Conservation (phyloP, 2,797 vertebrate genomes). For the Cephalopachus bancanus region DNA sequence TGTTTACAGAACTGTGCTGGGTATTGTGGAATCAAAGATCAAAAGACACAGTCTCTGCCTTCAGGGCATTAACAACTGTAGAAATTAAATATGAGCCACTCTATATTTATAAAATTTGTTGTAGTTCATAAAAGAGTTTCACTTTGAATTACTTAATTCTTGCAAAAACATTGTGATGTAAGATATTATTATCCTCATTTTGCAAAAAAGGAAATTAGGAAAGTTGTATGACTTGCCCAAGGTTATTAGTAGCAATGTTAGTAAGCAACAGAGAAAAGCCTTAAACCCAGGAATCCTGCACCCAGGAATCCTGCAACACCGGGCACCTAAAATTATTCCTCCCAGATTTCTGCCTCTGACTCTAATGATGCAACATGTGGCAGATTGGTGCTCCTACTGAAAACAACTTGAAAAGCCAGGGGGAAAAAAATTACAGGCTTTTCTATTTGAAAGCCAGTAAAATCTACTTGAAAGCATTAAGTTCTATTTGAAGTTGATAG, state of each 20-base stretch:
- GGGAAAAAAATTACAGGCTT: neutral
- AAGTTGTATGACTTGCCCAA: neutral
- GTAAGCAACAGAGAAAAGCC: constrained; percentile 6
- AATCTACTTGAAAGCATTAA: constrained; percentile 23
- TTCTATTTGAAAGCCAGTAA: neutral
- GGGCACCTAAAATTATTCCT: neutral
- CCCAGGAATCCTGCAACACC: neutral
- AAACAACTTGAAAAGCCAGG: neutral
- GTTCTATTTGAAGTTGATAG: constrained; percentile 16
- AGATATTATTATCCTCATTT: neutral
- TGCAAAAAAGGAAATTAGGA: neutral
- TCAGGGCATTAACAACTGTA: neutral
- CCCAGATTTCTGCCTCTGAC: neutral
- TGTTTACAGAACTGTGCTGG: neutral
- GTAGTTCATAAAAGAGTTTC: constrained; percentile 26
- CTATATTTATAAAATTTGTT: neutral
- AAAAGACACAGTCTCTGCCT: neutral
- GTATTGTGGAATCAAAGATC: neutral
- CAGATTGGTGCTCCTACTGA: neutral
- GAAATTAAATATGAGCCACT: constrained; percentile 39
- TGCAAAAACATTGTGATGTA: constrained; percentile 44
- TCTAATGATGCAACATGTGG: constrained; percentile 44
- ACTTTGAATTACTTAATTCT: constrained; percentile 36
- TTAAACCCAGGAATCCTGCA: neutral
- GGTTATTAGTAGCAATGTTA: neutral